Evolutionary conservation across 2,797 vertebrate genomes (phyloP).

Genomic region (Odontamblyopus rebecca): DNA sequence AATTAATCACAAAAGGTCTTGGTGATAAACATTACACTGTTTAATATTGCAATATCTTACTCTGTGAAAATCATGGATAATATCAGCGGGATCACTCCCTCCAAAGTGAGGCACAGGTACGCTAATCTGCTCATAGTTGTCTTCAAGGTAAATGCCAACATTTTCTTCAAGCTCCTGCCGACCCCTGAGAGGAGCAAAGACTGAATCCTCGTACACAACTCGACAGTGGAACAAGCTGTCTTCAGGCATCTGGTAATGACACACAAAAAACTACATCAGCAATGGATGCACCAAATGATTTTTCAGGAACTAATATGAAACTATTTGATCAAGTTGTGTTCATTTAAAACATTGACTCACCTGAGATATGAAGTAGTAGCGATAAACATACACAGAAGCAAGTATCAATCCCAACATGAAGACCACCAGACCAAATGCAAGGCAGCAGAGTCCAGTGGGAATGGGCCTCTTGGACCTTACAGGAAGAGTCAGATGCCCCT

Average conservation of each 20-base stretch:
- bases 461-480: constrained; percentile 77
- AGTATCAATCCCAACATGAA: constrained; percentile 87
- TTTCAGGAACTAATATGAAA: background rate
- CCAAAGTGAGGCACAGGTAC: constrained; percentile 90
- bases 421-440: constrained; percentile 84
- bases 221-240: constrained; percentile 92
- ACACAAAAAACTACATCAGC: constrained; percentile 39
- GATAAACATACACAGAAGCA: constrained; percentile 87
- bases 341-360: constrained; percentile 61
- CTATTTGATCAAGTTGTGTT: background rate
- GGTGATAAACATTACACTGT: background rate
- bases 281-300: background rate
- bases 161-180: constrained; percentile 90
- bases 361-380: constrained; percentile 87
- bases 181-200: constrained; percentile 81
- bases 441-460: constrained; percentile 83
- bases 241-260: constrained; percentile 78
- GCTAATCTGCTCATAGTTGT: constrained; percentile 92
- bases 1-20: constrained; percentile 1
- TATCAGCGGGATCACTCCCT: constrained; percentile 89
- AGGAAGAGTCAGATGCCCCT: constrained; percentile 79
- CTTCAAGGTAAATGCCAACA: constrained; percentile 88
- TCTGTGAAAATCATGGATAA: constrained; percentile 93
- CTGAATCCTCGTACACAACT: constrained; percentile 86
- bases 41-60: constrained; percentile 67